Conservation (phyloP, 2,113 vertebrate species). For the Ochotona princeps region DNA sequence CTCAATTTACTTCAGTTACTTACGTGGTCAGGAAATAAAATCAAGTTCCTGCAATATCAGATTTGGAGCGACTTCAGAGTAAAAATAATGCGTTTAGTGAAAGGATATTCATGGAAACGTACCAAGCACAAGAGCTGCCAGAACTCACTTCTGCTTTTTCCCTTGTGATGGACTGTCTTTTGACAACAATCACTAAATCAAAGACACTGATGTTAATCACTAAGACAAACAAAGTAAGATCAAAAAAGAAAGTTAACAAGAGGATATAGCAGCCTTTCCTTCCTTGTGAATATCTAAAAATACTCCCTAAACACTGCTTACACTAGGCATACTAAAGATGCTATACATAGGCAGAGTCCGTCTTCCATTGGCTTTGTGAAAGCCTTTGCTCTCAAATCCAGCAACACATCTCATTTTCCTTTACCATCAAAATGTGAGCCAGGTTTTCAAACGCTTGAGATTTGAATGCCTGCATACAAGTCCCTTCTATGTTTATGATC, state of each 20-base stretch:
- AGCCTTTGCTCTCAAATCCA: background rate
- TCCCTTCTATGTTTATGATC: background rate
- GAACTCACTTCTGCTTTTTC: background rate
- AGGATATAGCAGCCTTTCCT: constrained; percentile 63
- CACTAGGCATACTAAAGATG: constrained; percentile 47
- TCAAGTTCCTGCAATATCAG: constrained; percentile 47
- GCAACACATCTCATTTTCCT: constrained; percentile 9
- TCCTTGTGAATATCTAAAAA: constrained; percentile 50
- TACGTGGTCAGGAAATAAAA: constrained; percentile 35
- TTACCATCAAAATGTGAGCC: background rate
- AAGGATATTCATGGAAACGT: constrained; percentile 55
- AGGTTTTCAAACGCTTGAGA: constrained; percentile 39
- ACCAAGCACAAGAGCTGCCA: background rate
- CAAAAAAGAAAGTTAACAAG: constrained; percentile 53
- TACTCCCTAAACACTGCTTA: constrained; percentile 63
- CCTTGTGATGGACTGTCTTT: background rate
- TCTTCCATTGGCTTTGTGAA: constrained; percentile 36
- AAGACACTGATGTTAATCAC: constrained; percentile 1
- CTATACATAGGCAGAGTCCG: background rate
- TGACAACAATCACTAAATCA: constrained; percentile 44
- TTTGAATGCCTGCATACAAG: background rate
- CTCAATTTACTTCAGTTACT: constrained; percentile 11
- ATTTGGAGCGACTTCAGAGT: constrained; percentile 48
- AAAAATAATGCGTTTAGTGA: background rate
- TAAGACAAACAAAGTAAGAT: constrained; percentile 40